Evolutionary conservation across 1,140 invertebrate genomes (phyloP).

Genomic region (Heliconius hewitsoni): DNA sequence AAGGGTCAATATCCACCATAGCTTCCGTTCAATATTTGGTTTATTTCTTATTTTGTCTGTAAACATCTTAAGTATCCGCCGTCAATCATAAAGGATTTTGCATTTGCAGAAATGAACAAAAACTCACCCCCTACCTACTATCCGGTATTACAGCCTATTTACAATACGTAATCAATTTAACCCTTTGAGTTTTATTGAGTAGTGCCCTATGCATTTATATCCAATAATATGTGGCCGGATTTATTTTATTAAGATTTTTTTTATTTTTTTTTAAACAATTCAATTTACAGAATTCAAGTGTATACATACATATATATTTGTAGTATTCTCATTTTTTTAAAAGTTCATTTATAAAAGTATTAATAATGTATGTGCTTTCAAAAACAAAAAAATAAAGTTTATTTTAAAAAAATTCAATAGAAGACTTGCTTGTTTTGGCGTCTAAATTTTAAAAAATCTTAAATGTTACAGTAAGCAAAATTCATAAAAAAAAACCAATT

Average conservation of each 20-base stretch:
- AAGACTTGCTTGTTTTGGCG: too few relatives aligned
- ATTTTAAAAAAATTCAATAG: too few relatives aligned
- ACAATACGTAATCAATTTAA: slow-evolving; percentile 36
- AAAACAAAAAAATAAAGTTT: too few relatives aligned
- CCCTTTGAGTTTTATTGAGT: slow-evolving; percentile 24
- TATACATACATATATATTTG: background rate
- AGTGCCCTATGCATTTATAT: slow-evolving; percentile 21
- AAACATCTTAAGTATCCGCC: slow-evolving; percentile 66
- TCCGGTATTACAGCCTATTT: slow-evolving; percentile 36
- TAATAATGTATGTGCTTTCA: too few relatives aligned
- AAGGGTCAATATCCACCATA: slow-evolving; percentile 72
- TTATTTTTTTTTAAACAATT: too few relatives aligned
- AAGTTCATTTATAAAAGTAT: too few relatives aligned
- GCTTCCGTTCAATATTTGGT: slow-evolving; percentile 70
- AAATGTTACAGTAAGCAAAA: too few relatives aligned
- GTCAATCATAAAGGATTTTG: slow-evolving; percentile 61
- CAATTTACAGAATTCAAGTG: background rate
- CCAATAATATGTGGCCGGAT: background rate
- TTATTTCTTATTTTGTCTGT: slow-evolving; percentile 70
- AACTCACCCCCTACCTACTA: slow-evolving; percentile 32
- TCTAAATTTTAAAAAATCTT: too few relatives aligned
- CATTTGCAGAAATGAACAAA: slow-evolving; percentile 53
- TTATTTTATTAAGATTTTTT: background rate
- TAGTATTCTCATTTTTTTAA: too few relatives aligned
- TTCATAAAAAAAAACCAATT: too few relatives aligned